Evolutionary conservation across 64 coral and sea anemone species (phyloP).

Genomic region (Orbicella faveolata): DNA sequence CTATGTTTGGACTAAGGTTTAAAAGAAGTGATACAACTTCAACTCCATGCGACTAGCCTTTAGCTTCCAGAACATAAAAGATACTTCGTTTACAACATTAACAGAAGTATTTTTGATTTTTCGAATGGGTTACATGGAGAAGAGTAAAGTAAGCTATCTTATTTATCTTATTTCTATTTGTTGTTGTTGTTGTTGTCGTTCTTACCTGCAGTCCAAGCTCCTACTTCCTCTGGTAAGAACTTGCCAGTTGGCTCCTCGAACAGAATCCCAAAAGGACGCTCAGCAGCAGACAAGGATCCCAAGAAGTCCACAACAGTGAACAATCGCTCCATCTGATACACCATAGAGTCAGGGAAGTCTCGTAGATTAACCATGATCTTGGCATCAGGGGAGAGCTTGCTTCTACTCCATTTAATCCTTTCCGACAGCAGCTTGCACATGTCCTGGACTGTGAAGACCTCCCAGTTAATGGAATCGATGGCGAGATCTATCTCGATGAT

Average conservation of each 20-base stretch:
- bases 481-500: conserved; percentile 64
- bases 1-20: no score
- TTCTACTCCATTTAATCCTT: conserved; percentile 54
- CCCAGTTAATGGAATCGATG: conserved; percentile 52
- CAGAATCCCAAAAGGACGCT: conserved; percentile 60
- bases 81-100: no score
- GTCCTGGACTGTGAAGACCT: conserved; percentile 33
- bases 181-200: no score
- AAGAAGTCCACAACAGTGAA: conserved; percentile 55
- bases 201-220: background rate
- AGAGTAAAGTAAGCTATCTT: background rate
- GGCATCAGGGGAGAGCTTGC: conserved; percentile 28
- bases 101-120: no score
- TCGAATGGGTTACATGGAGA: background rate
- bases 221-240: background rate
- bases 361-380: conserved; percentile 52
- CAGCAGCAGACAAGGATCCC: conserved; percentile 15
- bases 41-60: background rate
- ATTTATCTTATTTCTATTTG: no score
- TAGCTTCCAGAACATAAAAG: background rate
- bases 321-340: conserved; percentile 8
- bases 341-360: conserved; percentile 48
- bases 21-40: conserved; percentile 17
- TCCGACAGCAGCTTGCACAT: conserved; percentile 44
- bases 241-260: conserved; percentile 16